Base-by-base conservation (phyloP, 2,113 vertebrate species). In the Tragelaphus imberbis region DNA sequence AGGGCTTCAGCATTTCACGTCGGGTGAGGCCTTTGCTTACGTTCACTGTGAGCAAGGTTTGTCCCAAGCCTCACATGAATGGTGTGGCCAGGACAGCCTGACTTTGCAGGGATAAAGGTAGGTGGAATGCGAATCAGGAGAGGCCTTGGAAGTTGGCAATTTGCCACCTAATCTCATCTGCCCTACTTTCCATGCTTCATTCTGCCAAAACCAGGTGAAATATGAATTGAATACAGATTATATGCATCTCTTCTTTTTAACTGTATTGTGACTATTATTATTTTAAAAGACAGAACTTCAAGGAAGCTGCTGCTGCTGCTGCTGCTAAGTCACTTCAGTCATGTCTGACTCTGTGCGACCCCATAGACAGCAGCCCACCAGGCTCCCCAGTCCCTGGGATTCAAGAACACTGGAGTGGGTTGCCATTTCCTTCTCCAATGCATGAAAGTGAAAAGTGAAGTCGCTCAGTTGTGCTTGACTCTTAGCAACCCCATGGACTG, bases 281-380 rank as follows among this genome's bases (percentile, higher is more conserved):
- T 82, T 97, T 94, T 91, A 82, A 90, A 96, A 61, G 85, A 44
- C 28, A 68, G 33, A 65, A 84, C 75, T 96, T 96, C 92, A 94
- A 90, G 94, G 61, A 28, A 68, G 8, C 75, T 91, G 65, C 44
- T 44, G 44, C 44, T 44, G 44, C 44, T 44, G 44, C 44, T 44
- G 44, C 44, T 44, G 44, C 44, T 44, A 44, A 44, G 44, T 44
- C 44, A 44, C 44, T 44, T 44, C 44, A 44, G 44, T 44, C 44
- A 44, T 44, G 44, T 44, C 44, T 44, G 44, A 44, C 44, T 44
- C 44, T 44, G 44, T 44, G 44, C 44, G 44, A 44, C 44, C 44
- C 44, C 1, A 44, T 44, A 44, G 44, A 44, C 44, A 44, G 44
- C 44, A 44, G 44, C 44, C 44, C 44, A 44, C 44, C 44, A 44